A percentile compares a stretch with the other conserved stretches of the same genome.
Evolutionary conservation across 2,888 invertebrate species (phyloP).

Genomic region (Glaucopsyche alexis): DNA sequence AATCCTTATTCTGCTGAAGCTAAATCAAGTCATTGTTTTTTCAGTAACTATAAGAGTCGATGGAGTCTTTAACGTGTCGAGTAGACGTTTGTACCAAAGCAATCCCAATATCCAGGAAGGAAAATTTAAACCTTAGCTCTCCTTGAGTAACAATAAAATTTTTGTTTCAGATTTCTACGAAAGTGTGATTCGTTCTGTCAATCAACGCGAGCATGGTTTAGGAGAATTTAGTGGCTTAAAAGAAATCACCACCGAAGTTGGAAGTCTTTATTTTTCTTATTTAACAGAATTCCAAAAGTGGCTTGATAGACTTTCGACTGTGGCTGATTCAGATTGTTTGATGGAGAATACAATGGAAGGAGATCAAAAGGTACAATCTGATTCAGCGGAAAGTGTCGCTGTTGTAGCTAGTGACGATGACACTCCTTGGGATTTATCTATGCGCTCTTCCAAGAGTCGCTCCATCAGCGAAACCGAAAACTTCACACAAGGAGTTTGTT

Average conservation of each 20-base stretch:
- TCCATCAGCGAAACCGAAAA: constrained; percentile 7
- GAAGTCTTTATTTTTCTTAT: background rate
- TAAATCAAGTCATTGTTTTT: no score
- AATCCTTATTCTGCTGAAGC: no score
- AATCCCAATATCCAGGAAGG: no score
- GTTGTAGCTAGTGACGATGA: no score
- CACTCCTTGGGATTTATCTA: constrained; percentile 14
- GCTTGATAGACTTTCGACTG: constrained; percentile 4
- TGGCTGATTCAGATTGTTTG: constrained; percentile 8
- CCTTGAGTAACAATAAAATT: constrained; percentile 15
- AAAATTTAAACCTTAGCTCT: no score
- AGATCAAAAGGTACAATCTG: constrained; percentile 20
- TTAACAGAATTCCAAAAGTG: constrained; percentile 11
- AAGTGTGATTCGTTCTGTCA: background rate
- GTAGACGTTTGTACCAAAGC: no score
- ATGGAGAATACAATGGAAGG: constrained; percentile 14
- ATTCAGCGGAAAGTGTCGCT: constrained; percentile 6
- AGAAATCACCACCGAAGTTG: constrained; percentile 4
- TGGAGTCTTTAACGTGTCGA: no score
- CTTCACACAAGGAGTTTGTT: background rate
- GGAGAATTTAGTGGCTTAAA: constrained; percentile 7
- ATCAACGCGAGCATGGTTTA: constrained; percentile 8
- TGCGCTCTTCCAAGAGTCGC: background rate
- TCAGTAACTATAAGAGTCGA: no score
- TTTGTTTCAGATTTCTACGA: constrained; percentile 26